Base-by-base conservation (phyloP, 2,797 vertebrate genomes). In the Lepus townsendii region DNA sequence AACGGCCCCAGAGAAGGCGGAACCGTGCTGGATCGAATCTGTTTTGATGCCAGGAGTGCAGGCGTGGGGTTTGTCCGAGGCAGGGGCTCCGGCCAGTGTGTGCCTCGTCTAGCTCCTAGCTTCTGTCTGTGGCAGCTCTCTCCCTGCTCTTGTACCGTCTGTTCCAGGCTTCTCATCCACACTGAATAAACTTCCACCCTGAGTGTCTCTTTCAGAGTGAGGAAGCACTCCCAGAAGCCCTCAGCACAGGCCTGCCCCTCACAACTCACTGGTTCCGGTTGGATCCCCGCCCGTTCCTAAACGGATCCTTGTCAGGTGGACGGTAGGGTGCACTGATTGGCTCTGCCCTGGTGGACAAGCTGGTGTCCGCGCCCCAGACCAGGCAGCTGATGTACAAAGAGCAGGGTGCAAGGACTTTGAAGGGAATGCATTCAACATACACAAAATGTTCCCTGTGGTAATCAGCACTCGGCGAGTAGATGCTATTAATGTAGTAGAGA, bases 251-350 rank as follows among this genome's bases (percentile, higher is more conserved):
- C 20, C 26, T 32, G 20, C 38, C 50, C 14, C 30, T 22, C 0
- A 5, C 4, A 7, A 65, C 68, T 42, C 13, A 5, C 5, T 0
- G 14, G 52, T 71, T 30, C 30, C 22, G 2, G 1, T 0, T 80
- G 57, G 66, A 52, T 42, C 26, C 22, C 22, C 1, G 4, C 14
- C 19, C 20, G 17, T 38, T 26, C 63, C 62, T 66, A 62, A 13
- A 26, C 52, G 17, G 63, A 27, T 32, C 54, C 26, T 27, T 7
- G 20, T 57, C 27, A 12, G 0, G 7, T 3, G 12, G 76, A 13
- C 13, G 73, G 71, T 30, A 47, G 17, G 7, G 1, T 2, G 4
- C 22, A 66, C 63, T 47, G 63, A 42, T 0, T 14, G 52, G 68
- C n/a, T 66, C 42, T 62, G 91, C 24, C 27, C 24, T 38, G 63